phyloP scores from a whole-genome alignment of 1,140 invertebrate species.

The Steinernema feltiae region DNA sequence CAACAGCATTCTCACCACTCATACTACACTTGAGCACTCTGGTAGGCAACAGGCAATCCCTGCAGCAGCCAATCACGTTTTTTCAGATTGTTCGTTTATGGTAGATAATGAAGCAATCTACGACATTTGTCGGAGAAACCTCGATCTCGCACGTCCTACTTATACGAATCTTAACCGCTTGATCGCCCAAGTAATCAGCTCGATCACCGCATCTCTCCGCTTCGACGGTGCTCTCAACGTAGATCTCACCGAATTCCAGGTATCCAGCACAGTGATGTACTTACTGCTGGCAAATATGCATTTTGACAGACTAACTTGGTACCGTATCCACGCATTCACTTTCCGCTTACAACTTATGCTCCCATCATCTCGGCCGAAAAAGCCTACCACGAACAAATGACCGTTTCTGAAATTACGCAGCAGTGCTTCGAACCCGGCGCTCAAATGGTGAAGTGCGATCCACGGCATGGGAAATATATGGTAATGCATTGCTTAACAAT shows the following conservation, averaged over 20 bases:
- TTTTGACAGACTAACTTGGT: constrained; percentile 65
- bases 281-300: constrained; percentile 70
- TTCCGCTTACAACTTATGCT: constrained; percentile 64
- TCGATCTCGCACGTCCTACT: constrained; percentile 75
- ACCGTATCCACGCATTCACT: constrained; percentile 72
- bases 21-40: constrained; percentile 64
- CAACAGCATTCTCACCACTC: constrained; percentile 64
- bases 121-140: constrained; percentile 78
- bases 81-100: constrained; percentile 59
- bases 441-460: constrained; percentile 57
- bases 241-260: constrained; percentile 42
- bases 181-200: constrained; percentile 70
- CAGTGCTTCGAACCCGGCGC: constrained; percentile 52
- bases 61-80: no score
- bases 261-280: constrained; percentile 55
- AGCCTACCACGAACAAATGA: constrained; percentile 60
- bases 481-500: background rate
- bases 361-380: constrained; percentile 56
- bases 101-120: constrained; percentile 80
- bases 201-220: constrained; percentile 53
- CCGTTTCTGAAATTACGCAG: constrained; percentile 57
- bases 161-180: constrained; percentile 76
- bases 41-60: no score
- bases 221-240: constrained; percentile 43
- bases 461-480: constrained; percentile 41